phyloP scores from a whole-genome alignment of 2,113 vertebrate species.

The Hemiprocne comata region DNA sequence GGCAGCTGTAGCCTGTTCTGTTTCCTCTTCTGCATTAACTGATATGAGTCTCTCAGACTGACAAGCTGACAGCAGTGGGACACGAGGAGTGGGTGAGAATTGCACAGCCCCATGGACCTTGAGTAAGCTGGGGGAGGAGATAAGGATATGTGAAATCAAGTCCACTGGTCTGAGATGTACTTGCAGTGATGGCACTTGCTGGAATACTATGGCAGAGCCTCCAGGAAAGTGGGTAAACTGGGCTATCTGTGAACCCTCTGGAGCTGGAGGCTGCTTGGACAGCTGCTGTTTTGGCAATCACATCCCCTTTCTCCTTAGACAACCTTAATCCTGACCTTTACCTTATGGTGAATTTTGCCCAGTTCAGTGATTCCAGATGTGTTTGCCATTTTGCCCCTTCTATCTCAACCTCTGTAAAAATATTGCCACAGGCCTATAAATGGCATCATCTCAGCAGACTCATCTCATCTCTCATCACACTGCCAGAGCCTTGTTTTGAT shows the following conservation, averaged over 20 bases:
- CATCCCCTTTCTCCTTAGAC: not conserved
- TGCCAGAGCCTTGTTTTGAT: conserved; percentile 36
- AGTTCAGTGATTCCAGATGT: conserved; percentile 16
- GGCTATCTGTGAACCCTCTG: conserved; percentile 7
- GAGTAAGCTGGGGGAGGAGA: not conserved
- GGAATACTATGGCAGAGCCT: not conserved
- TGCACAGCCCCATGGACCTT: not conserved
- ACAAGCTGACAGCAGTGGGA: not conserved
- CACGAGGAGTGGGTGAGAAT: not conserved
- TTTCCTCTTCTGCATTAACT: not conserved
- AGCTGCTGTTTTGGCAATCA: not conserved
- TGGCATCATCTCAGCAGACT: conserved; percentile 51
- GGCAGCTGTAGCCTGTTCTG: not conserved
- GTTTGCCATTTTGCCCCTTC: not conserved
- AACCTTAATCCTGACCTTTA: not conserved
- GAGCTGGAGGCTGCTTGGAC: not conserved
- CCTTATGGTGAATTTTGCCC: conserved; percentile 12
- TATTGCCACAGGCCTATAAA: conserved; percentile 33
- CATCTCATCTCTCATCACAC: conserved; percentile 24
- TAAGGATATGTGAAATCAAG: not conserved
- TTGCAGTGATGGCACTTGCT: not conserved
- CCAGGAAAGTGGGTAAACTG: not conserved
- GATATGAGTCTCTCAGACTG: not conserved
- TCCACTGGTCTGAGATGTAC: not conserved
- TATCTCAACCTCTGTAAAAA: not conserved